phyloP scores from a whole-genome alignment of 2,888 invertebrate species.

The Syrphus vitripennis region DNA sequence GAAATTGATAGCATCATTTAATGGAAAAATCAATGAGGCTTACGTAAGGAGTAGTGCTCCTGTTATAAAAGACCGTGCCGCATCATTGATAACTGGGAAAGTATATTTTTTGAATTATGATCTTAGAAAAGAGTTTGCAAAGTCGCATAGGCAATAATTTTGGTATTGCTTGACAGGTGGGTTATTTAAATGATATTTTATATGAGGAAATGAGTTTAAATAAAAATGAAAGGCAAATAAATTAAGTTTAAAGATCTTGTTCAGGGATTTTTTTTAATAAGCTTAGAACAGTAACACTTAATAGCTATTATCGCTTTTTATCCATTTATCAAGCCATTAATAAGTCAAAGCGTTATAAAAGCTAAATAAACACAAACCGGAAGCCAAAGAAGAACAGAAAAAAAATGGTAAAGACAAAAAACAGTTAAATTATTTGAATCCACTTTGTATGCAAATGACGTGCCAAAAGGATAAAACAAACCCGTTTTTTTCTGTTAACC shows the following conservation, averaged over 20 bases:
- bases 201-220: background rate
- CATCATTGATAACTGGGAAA: slow-evolving; percentile 55
- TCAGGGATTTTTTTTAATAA: slow-evolving; percentile 7
- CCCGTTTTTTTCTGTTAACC: slow-evolving; percentile 37
- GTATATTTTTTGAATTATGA: slow-evolving; percentile 45
- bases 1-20: slow-evolving; percentile 60
- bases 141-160: slow-evolving; percentile 45
- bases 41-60: slow-evolving; percentile 42
- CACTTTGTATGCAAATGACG: slow-evolving; percentile 72
- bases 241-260: too few species aligned
- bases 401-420: background rate
- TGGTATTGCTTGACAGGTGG: slow-evolving; percentile 26
- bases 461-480: slow-evolving; percentile 69
- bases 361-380: slow-evolving; percentile 11
- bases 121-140: slow-evolving; percentile 32
- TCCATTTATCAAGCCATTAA: slow-evolving; percentile 67
- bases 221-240: too few species aligned
- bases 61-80: slow-evolving; percentile 28
- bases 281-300: slow-evolving; percentile 8
- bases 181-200: background rate
- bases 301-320: slow-evolving; percentile 59
- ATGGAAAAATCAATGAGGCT: slow-evolving; percentile 71
- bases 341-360: slow-evolving; percentile 49
- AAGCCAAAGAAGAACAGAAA: background rate
- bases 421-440: slow-evolving; percentile 68